Conservation (phyloP, 2,113 vertebrate species). For the Oreochromis spilurus region DNA sequence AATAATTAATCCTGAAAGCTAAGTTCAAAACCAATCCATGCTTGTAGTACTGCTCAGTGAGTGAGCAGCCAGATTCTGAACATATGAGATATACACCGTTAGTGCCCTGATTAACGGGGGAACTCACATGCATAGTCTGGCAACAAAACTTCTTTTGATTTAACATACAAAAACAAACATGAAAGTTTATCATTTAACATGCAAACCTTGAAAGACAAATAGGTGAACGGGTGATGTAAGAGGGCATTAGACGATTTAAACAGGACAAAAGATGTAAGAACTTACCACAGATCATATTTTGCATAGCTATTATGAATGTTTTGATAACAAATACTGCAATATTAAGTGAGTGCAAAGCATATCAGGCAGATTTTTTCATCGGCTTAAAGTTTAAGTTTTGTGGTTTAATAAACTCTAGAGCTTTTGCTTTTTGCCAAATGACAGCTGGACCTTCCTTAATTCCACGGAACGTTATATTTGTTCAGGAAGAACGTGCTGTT, state of each 20-base stretch:
- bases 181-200: not conserved
- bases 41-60: conserved; percentile 34
- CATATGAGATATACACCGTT: not conserved
- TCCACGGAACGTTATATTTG: not conserved
- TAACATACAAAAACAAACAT: not conserved
- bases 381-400: not conserved
- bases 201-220: not conserved
- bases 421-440: not conserved
- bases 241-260: not conserved
- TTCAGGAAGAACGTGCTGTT: not conserved
- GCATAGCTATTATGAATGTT: not conserved
- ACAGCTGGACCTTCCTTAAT: not conserved
- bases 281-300: not conserved
- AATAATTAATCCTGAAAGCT: conserved; percentile 70
- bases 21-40: conserved; percentile 59
- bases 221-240: not conserved
- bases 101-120: conserved; percentile 13
- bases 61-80: conserved; percentile 28
- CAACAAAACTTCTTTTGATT: not conserved
- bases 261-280: not conserved
- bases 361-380: not conserved
- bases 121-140: not conserved
- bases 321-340: not conserved
- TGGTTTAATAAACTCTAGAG: not conserved
- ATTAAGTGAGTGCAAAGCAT: not conserved